These are phyloP conservation scores for Metacarcinus magister DNA, from an alignment of 2,888 invertebrate genomes.

Conservation along the genomic window DNA sequence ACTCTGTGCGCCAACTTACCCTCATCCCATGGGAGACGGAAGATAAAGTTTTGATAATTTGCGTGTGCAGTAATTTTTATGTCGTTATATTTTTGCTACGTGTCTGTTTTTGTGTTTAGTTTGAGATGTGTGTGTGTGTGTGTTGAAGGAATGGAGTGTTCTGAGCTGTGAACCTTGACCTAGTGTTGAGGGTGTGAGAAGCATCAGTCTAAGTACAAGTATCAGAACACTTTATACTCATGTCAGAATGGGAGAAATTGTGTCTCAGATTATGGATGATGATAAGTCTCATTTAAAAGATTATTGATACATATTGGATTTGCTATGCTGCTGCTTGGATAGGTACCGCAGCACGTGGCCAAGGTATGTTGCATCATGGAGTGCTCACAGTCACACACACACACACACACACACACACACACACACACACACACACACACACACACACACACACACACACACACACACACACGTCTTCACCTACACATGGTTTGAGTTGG, in stretches of 20 bases:
- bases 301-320: slow-evolving; percentile 67
- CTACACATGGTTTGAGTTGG: neutral
- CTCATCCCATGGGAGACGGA: neutral
- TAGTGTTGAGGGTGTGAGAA: neutral
- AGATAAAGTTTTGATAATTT: neutral
- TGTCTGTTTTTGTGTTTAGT: neutral
- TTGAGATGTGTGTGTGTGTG: neutral
- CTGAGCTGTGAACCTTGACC: neutral
- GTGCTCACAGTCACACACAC: neutral
- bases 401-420: slow-evolving; percentile 68
- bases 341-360: slow-evolving; percentile 47
- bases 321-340: slow-evolving; percentile 68
- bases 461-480: slow-evolving; percentile 58
- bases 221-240: neutral
- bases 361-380: slow-evolving; percentile 68
- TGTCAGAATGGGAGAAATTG: neutral
- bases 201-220: neutral
- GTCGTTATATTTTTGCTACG: neutral
- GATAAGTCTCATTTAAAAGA: neutral
- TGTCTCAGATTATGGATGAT: neutral
- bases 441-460: slow-evolving; percentile 63
- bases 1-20: neutral
- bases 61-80: slow-evolving; percentile 6
- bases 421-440: slow-evolving; percentile 59
- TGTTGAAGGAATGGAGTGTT: slow-evolving; percentile 51